Evolutionary conservation across 2,888 invertebrate genomes (phyloP), one percentile per base, ranked within the genome.

Genomic region (Sinopyrophorus schimmeli): DNA sequence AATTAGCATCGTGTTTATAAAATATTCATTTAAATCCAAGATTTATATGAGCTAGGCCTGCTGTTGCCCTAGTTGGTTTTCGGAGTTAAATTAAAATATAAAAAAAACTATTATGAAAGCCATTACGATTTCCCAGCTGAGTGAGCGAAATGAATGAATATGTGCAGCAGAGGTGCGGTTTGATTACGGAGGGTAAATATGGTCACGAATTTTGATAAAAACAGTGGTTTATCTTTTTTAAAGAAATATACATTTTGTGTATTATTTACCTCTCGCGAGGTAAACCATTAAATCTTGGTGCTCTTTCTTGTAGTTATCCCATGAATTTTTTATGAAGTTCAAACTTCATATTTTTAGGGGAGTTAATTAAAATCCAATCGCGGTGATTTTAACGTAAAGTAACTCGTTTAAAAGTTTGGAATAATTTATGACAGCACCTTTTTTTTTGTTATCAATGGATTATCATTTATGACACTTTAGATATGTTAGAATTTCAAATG

Each of bases 121-220:
- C 63, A 62, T 65, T 62, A 64, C 66, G 64, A 67, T 68, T 68
- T 66, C 66, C 65, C 66, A 61, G 65, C 53, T 62, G 66, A 61
- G 55, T 58, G 47, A 35, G 23, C 35, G 34, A 43, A 61, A 55
- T 58, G 47, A 35, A 27, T 43, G 34, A 43, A 54, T 54, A 55
- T 58, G 55, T 61, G 59, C 56, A 53, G 34, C 38, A 44, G 55
- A 62, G 64, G 64, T 60, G 64, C 58, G 61, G 57, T 55, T 60
- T 63, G 60, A 62, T 65, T 62, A 62, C 60, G 52, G 57, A 59
- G 57, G 59, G 62, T 58, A 62, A 60, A 65, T 61, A 61, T 61
- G 58, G 60, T 62, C 62, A 63, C 62, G 62, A 63, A 62, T 59
- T 54, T 51, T 47, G 40, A 47, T 37, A 52, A 51, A 58, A 51